Base-by-base conservation (phyloP, 2,888 invertebrate species). In the Yponomeuta malinellus region DNA sequence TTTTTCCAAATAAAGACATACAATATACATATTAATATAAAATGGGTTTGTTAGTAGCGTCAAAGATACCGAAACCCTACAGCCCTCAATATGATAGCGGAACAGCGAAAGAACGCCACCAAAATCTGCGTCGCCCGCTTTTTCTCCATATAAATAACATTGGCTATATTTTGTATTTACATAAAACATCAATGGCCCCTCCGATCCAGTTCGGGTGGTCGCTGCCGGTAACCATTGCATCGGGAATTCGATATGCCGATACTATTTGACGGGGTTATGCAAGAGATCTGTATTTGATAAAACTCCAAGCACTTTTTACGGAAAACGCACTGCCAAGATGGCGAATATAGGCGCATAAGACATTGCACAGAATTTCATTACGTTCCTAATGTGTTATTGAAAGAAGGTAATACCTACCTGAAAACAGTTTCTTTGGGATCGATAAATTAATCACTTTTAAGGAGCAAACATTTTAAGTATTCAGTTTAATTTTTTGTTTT, bases 241-340 rank as follows among this genome's bases (percentile, higher is more conserved):
- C 75, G 75, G 76, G 77, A 77, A 80, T 81, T 79, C 77, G 78
- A 78, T 79, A 74, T 43, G 64, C 43, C 63, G 63, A 43, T 70
- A 43, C 23, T 70, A 71, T 71, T 73, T 76, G 77, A 77, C 71
- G 76, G 76, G 69, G 73, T 78, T 80, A 79, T 79, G 78, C 76
- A 72, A 72, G 71, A 77, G 71, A 75, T 63, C 6, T 43, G 5
- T 8, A 43, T 43, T 5, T 1, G 43, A 8, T 8, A 43, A 43
- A 43, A 43, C 43, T 43, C 43, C 8, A 43, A 43, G 43, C 43
- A 43, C 43, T 43, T 43, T 43, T 43, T 43, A 43, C 33, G 33
- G 5, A 33, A 33, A 33, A 33, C 33, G 33, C 33, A 33, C 33
- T 4, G 1, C 33, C 33, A 33, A 33, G 5, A 33, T 1, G 33